Evolutionary conservation across 2,888 invertebrate genomes (phyloP).

Genomic region (Theretra japonica): DNA sequence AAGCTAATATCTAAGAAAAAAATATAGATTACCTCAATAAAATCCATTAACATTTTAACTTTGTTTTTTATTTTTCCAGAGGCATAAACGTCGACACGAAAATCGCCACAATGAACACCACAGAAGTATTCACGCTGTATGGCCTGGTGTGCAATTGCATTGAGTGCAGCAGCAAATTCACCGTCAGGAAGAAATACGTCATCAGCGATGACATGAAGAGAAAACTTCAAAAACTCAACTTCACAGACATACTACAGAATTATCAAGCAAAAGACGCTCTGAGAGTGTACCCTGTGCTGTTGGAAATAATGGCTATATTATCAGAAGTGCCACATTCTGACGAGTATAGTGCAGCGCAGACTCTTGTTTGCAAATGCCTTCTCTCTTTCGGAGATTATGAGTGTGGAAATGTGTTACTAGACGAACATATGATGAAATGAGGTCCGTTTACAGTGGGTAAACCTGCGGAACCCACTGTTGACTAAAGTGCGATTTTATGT

Average conservation of each 20-base stretch:
- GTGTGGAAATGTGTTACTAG: neutral
- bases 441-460: neutral
- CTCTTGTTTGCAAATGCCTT: neutral
- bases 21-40: too few species aligned
- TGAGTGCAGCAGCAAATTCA: neutral
- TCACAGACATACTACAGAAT: neutral
- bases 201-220: neutral
- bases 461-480: too few species aligned
- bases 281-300: neutral
- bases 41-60: too few species aligned
- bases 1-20: too few species aligned
- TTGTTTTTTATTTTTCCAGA: neutral
- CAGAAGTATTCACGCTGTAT: neutral
- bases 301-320: neutral
- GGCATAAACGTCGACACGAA: neutral
- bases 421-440: neutral
- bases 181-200: neutral
- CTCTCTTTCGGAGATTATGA: neutral
- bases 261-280: neutral
- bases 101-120: neutral
- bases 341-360: neutral
- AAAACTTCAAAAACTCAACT: neutral
- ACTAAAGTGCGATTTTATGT: too few species aligned
- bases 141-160: constrained; percentile 11
- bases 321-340: neutral